A percentile compares a stretch with the other conserved stretches of the same genome.
These are phyloP conservation scores for Eledona agricola DNA, from an alignment of 2,888 invertebrate species.

Conservation along the genomic window DNA sequence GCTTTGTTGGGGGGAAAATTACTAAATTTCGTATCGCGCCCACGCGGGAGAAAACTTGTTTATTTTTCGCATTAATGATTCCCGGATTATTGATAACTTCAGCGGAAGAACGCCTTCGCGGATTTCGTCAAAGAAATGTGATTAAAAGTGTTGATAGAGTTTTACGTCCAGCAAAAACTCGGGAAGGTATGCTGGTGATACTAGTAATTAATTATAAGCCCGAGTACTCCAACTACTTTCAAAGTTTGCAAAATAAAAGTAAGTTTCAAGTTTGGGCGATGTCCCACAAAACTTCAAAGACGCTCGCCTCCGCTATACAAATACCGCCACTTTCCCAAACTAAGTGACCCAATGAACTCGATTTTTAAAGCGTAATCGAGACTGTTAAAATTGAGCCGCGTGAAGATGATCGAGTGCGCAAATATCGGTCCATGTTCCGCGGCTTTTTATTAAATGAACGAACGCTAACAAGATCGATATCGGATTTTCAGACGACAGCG, in stretches of 20 bases:
- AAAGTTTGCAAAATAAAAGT: slow-evolving; percentile 25
- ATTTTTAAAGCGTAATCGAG: no score
- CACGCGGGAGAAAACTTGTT: slow-evolving; percentile 4
- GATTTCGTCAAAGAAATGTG: slow-evolving; percentile 8
- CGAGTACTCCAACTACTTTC: slow-evolving; percentile 28
- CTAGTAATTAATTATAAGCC: slow-evolving; percentile 27
- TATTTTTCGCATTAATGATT: no score
- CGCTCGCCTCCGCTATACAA: no score
- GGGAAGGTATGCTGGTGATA: slow-evolving; percentile 13
- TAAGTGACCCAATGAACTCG: no score
- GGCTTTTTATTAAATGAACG: background rate
- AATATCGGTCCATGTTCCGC: no score
- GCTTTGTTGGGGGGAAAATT: slow-evolving; percentile 30
- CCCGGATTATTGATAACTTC: background rate
- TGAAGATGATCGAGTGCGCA: no score
- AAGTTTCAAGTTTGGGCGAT: slow-evolving; percentile 8
- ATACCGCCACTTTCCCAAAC: no score
- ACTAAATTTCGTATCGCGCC: slow-evolving; percentile 13
- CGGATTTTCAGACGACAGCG: background rate
- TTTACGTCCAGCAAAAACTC: slow-evolving; percentile 17
- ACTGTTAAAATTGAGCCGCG: no score
- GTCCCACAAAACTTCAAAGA: slow-evolving; percentile 4
- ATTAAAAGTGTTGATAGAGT: slow-evolving; percentile 25
- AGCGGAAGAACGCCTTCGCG: slow-evolving; percentile 1
- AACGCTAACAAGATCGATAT: background rate